These are phyloP conservation scores for Pachydiplax longipennis DNA, from an alignment of 2,888 invertebrate genomes.

Conservation along the genomic window DNA sequence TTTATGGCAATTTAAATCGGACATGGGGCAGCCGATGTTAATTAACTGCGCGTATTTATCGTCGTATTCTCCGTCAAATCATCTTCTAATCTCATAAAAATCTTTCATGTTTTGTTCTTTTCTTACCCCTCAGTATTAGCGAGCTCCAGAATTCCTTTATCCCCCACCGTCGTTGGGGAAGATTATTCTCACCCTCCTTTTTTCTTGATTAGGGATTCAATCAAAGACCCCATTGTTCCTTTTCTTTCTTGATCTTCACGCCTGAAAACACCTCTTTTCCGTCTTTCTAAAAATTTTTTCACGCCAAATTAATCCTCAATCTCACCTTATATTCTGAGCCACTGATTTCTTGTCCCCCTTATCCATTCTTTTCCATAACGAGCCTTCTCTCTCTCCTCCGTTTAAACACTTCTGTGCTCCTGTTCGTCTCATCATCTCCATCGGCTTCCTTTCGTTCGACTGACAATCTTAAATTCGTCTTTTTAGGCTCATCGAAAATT, in stretches of 20 bases:
- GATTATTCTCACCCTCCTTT: not conserved
- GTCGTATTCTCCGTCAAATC: not conserved
- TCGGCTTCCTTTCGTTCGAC: not conserved
- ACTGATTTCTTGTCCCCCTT: not conserved
- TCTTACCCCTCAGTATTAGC: no score
- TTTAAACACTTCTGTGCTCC: not conserved
- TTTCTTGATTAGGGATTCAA: constrained; percentile 7
- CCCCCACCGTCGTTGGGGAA: not conserved
- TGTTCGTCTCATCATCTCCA: not conserved
- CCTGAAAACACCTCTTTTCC: not conserved
- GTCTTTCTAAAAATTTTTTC: not conserved
- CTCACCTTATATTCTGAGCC: not conserved
- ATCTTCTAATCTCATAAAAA: not conserved
- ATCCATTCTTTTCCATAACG: not conserved
- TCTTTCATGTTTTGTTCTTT: not conserved
- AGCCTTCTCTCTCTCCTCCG: not conserved
- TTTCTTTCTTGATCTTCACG: not conserved
- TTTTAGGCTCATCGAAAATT: not conserved
- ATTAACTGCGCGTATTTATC: no score
- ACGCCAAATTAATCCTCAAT: not conserved
- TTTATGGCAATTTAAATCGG: no score
- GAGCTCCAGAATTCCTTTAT: not conserved
- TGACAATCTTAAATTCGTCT: not conserved
- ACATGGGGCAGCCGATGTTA: no score
- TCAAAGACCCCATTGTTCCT: not conserved